Evolutionary conservation across 2,113 vertebrate genomes (phyloP), one percentile per base, ranked within the genome.

Genomic region (Epinephelus fuscoguttatus): DNA sequence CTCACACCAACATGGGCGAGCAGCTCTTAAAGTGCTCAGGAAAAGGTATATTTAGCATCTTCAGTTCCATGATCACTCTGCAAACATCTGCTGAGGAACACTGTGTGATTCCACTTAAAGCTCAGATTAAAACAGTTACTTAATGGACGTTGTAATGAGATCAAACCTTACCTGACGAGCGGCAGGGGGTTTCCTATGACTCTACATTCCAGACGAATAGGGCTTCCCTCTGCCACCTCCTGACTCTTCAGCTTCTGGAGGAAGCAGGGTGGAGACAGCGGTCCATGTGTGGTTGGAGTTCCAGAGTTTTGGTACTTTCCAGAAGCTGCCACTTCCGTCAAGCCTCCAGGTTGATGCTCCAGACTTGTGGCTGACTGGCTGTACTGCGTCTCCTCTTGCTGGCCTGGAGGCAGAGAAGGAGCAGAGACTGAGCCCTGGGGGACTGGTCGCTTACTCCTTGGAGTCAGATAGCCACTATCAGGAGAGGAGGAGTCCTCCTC

Each of bases 401-500:
- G 89, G 37, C 66, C 25, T 10, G 84, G 59, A 18, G 86, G 76
- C 55, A 64, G 42, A 42, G 85, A 19, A 15, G 91, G 4, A 88
- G 89, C 90, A 86, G 87, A 81, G 91, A 23, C 93, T 68, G 87
- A 90, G 91, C 86, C 91, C 77, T 89, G 91, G n/a, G 92, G 93
- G 17, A 64, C 94, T 0, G 90, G 81, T 0, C 91, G 93, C 71
- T 95, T 96, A 57, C 93, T 96, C 88, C 95, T 96, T 2, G 98
- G 98, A 60, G 98, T 98, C 57, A 98, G 90, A 84, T 99, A 99
- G 4, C 98, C 98, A 64, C 98, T 99, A 72, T 99, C 98, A 1
- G 98, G 97, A 1, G 98, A 99, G 3, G 98, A 98, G 12, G 97
- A 97, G 53, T 99, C 96, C n/a, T 96, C 97, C n/a, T 97, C 96